Evolutionary conservation across 1,140 invertebrate genomes (phyloP).

Genomic region (Trachymyrmex septentrionalis): DNA sequence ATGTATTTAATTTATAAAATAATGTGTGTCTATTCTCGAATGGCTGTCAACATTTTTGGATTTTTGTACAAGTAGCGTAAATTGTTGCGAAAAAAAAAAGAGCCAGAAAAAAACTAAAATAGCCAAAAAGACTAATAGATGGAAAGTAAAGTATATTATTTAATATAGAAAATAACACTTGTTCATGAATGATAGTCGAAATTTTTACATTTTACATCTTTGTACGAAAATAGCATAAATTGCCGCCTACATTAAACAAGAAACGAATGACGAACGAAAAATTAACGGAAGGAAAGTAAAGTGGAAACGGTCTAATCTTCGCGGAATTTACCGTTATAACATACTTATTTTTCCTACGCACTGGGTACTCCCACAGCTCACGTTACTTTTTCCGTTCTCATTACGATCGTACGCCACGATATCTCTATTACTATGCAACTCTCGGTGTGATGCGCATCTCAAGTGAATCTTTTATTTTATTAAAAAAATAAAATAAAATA

Average conservation of each 20-base stretch:
- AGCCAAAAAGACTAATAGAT: neutral
- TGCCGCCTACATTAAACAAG: neutral
- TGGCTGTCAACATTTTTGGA: neutral
- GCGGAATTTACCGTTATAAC: conserved; percentile 44
- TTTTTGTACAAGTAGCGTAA: neutral
- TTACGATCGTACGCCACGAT: conserved; percentile 8
- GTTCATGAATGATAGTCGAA: neutral
- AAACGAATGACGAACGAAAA: too few species aligned
- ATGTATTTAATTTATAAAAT: neutral
- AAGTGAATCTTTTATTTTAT: neutral
- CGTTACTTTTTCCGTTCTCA: conserved; percentile 36
- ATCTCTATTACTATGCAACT: neutral
- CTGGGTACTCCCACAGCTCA: neutral
- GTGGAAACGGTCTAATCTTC: neutral
- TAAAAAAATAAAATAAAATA: too few species aligned
- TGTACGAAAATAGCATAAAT: neutral
- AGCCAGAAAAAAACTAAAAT: neutral
- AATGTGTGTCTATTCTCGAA: neutral
- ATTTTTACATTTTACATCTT: neutral
- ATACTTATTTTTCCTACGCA: conserved; percentile 27
- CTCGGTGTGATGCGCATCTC: neutral
- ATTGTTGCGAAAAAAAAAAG: neutral
- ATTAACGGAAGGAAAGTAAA: neutral
- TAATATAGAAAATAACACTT: neutral
- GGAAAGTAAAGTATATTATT: neutral